Base-by-base conservation (phyloP, 2,113 vertebrate species). In the Grammatotria lemairii region DNA sequence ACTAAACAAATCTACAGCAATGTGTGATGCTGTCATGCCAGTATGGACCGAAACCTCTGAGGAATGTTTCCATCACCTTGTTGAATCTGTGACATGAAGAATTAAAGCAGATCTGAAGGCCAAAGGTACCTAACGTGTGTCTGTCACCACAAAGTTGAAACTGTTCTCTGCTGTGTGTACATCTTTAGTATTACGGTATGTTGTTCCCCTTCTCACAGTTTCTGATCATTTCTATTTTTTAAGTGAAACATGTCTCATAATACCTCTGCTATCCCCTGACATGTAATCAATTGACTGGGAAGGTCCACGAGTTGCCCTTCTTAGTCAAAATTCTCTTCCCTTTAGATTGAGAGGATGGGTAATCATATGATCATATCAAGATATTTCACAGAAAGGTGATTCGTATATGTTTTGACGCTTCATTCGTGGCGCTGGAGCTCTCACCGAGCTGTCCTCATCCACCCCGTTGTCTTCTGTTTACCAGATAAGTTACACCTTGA, bases 101-200 rank as follows among this genome's bases (percentile, higher is more conserved):
- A 47, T 28, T 75, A 47, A 47, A 28, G 40, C 21, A 75, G 14
- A 13, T 17, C 40, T 75, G 40, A 47, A 75, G 21, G 68, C 68
- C 23, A 0, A 28, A 47, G 6, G 14, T 17, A 75, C 21, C 68
- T 8, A 26, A 45, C 1, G 0, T 4, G 9, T 47, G 9, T 75
- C 0, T 47, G 14, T 4, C 9, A 3, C 42, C 9, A 0, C 42
- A 47, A 26, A 28, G 23, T 45, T 75, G 14, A 49, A 49, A 49
- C 23, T 31, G 23, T 78, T 49, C 42, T 28, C 42, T 47, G 8
- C 42, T 75, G 70, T 3, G 23, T 19, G 9, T 2, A 28, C 70
- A 78, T 31, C 16, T 78, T 49, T 31, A 49, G 42, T 28, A 26
- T 31, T 17, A 31, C 26, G 0, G 55, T 47, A 47, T 0, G 23